Conservation (phyloP, 2,888 invertebrate genomes). For the Ptychoptera contaminata region DNA sequence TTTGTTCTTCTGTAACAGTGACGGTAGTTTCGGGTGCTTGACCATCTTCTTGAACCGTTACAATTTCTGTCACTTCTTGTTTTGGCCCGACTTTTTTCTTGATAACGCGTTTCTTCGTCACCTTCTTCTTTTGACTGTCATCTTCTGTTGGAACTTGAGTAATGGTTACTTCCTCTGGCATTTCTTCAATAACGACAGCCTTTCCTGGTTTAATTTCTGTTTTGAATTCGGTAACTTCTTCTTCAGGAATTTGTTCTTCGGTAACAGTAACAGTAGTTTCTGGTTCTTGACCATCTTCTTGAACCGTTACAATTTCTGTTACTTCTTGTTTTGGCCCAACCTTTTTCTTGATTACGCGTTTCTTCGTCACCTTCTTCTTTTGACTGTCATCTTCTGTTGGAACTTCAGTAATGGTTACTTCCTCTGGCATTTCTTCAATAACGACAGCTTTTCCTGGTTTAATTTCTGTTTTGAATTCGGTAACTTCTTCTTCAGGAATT, state of each 20-base stretch:
- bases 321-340: conserved; percentile 24
- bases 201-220: conserved; percentile 1
- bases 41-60: conserved; percentile 24
- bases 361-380: conserved; percentile 21
- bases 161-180: conserved; percentile 9
- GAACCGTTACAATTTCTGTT: conserved; percentile 23
- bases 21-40: conserved; percentile 23
- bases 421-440: conserved; percentile 26
- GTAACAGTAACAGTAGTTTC: conserved; percentile 18
- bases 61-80: conserved; percentile 30
- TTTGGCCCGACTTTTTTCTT: conserved; percentile 21
- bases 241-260: conserved; percentile 8
- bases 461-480: conserved; percentile 13
- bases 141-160: conserved; percentile 11
- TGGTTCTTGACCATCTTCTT: conserved; percentile 22
- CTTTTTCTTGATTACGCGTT: conserved; percentile 21
- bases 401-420: conserved; percentile 20
- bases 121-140: conserved; percentile 13
- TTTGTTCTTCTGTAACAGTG: conserved; percentile 19
- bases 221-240: conserved; percentile 11
- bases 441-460: conserved; percentile 5
- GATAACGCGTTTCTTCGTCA: conserved; percentile 16
- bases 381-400: conserved; percentile 21
- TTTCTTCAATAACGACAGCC: conserved; percentile 12
- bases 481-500: conserved; percentile 13